phyloP scores from a whole-genome alignment of 2,888 invertebrate species.

The Osmoderma eremita region DNA sequence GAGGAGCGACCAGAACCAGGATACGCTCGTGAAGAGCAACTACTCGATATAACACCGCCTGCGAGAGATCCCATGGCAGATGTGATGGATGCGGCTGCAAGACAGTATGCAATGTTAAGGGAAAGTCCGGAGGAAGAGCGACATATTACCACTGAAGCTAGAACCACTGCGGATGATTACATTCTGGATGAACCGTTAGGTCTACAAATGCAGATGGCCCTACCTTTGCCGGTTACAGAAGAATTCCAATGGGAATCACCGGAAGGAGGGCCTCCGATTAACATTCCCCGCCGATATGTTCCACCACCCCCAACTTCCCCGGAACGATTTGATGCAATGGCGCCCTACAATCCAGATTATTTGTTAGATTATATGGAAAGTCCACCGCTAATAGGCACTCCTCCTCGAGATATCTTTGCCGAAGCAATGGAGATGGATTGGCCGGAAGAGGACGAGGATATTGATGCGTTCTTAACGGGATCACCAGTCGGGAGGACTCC shows the following conservation, averaged over 20 bases:
- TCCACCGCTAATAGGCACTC: constrained; percentile 20
- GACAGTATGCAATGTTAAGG: constrained; percentile 20
- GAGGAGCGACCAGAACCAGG: constrained; percentile 23
- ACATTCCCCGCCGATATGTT: neutral
- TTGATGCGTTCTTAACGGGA: constrained; percentile 18
- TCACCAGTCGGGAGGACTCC: constrained; percentile 29
- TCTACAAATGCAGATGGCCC: neutral
- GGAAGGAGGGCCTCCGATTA: neutral
- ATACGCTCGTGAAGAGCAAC: neutral
- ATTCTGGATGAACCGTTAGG: constrained; percentile 4
- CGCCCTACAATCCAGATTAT: neutral
- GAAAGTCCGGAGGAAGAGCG: constrained; percentile 24
- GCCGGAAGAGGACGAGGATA: constrained; percentile 14
- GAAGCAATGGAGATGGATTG: constrained; percentile 14
- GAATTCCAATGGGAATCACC: constrained; percentile 27
- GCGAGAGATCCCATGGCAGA: neutral
- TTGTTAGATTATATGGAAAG: constrained; percentile 25
- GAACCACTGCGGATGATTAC: neutral
- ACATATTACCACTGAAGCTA: neutral
- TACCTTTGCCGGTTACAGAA: constrained; percentile 11
- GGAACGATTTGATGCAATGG: neutral
- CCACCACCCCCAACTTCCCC: constrained; percentile 11
- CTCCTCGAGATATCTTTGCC: constrained; percentile 22
- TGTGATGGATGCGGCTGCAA: neutral
- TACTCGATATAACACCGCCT: neutral